Percentiles rank a stretch among this genome's conserved stretches.
Evolutionary conservation across 2,113 vertebrate species (phyloP).

Genomic region (Pseudopodoces humilis): DNA sequence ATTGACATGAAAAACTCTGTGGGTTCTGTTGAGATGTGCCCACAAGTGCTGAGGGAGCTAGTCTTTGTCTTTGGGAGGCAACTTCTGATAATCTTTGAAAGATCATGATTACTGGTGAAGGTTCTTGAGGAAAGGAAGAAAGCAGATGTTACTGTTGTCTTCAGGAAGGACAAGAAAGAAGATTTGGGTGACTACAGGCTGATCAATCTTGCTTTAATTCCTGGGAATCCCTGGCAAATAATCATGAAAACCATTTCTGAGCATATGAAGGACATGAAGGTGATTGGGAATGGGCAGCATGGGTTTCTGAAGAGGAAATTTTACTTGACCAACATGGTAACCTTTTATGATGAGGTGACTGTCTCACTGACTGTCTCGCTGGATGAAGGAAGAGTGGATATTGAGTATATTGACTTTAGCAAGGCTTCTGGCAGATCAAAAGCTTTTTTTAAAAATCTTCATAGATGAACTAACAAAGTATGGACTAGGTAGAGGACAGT

Average conservation of each 20-base stretch:
- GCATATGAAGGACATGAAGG: not conserved
- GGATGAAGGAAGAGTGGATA: not conserved
- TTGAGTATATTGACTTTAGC: not conserved
- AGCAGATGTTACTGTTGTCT: not conserved
- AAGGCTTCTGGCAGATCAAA: not conserved
- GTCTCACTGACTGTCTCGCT: fast-evolving
- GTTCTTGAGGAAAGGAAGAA: not conserved
- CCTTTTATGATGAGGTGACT: not conserved
- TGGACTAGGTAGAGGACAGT: not conserved
- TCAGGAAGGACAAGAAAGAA: not conserved
- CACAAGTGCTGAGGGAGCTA: not conserved
- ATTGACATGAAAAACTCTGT: not conserved
- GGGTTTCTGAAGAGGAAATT: not conserved
- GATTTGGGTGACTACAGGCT: not conserved
- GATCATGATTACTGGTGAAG: not conserved
- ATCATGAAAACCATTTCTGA: not conserved
- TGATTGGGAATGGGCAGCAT: not conserved
- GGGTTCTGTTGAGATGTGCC: not conserved
- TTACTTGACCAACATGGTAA: not conserved
- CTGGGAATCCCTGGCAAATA: not conserved
- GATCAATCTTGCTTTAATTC: not conserved
- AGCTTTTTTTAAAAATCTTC: not conserved
- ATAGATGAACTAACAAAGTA: not conserved
- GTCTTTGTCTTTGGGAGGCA: not conserved
- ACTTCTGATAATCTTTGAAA: not conserved